Evolutionary conservation across 2,113 vertebrate species (phyloP), one percentile per base, ranked within the genome.

Genomic region (Chascanopsetta lugubris): DNA sequence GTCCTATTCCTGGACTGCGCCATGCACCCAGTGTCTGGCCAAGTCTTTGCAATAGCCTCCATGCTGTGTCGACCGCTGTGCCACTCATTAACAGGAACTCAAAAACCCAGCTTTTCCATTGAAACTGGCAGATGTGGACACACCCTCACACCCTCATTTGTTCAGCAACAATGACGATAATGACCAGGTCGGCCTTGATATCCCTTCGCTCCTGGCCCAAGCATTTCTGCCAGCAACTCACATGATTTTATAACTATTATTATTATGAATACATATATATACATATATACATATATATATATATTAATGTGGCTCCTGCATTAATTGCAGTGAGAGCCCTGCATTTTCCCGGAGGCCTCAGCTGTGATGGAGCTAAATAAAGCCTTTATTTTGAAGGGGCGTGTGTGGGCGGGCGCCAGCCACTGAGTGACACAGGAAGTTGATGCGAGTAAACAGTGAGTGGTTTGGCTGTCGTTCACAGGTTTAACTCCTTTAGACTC

Each of bases 341-440:
- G 73, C 58, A 8, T 80, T 76, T 82, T 84, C 69, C 65, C 60
- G 48, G 59, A 75, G 67, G 64, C 66, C 72, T 79, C 54, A 71
- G 63, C 61, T 60, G 67, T 80, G 65, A 85, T 84, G 65, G 65
- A 72, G 73, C 77, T 50, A 81, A 81, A 78, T 75, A 70, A 79
- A 64, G 51, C 55, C 62, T 64, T 55, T 62, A 42, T 48, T 80
- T 74, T 59, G 64, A 36, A 73, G 54, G 51, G 47, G 50, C n/a
- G 11, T 69, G 62, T 69, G 77, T 82, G 74, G 79, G 69, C 64
- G 61, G 53, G 21, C 38, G 42, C 45, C 60, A 79, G 45, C 24
- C 17, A 69, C 36, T 80, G 69, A 88, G 55, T 71, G 79, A 80
- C 84, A 80, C 27, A 46, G 61, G 67, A 62, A 82, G 70, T 71